These are phyloP conservation scores for Oreochromis aureus DNA, from an alignment of 2,113 vertebrate species.

Conservation along the genomic window DNA sequence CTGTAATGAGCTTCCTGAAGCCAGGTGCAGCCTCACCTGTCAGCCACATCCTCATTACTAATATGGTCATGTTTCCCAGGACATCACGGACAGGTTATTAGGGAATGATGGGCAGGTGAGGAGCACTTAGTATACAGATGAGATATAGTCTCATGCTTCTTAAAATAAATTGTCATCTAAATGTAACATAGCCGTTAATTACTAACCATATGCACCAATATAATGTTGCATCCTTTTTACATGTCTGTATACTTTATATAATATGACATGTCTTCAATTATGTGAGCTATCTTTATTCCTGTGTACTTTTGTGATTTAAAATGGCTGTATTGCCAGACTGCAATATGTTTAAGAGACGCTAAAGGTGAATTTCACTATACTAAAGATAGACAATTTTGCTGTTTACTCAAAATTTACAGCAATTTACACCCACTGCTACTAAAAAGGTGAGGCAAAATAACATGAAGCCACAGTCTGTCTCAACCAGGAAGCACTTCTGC, in stretches of 20 bases:
- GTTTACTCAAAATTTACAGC: neutral
- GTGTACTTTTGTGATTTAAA: neutral
- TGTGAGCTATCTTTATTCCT: neutral
- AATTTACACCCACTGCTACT: neutral
- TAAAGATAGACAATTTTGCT: neutral
- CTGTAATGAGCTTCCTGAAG: conserved; percentile 49
- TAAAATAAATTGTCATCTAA: neutral
- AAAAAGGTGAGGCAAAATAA: neutral
- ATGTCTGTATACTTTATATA: neutral
- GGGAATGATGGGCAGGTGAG: conserved; percentile 39
- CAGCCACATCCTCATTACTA: conserved; percentile 52
- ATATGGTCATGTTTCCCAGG: conserved; percentile 33
- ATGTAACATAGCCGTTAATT: neutral
- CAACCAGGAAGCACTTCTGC: neutral
- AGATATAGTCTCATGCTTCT: neutral
- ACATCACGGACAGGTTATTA: conserved; percentile 49
- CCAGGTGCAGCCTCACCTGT: conserved; percentile 55
- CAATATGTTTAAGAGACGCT: neutral
- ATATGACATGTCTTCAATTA: neutral
- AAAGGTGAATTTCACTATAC: neutral
- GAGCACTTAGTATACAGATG: neutral
- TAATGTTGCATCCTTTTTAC: neutral
- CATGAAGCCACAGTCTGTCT: neutral
- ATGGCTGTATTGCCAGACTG: neutral
- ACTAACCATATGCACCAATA: neutral